Conservation (phyloP, 2,888 invertebrate species). For the Tetheella fluctuosa region DNA sequence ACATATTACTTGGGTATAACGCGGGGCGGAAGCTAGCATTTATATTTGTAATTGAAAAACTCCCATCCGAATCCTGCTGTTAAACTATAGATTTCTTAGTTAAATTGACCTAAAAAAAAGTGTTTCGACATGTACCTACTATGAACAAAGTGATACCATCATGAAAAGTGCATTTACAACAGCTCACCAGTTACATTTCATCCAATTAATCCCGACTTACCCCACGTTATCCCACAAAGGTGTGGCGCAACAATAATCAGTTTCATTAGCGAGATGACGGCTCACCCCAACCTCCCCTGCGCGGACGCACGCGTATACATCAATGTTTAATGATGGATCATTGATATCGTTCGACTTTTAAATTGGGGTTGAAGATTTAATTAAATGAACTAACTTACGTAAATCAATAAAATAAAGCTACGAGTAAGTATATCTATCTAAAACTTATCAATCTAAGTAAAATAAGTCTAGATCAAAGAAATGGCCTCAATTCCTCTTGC, state of each 20-base stretch:
- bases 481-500: too few species aligned
- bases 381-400: not conserved
- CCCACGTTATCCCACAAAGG: conserved; percentile 39
- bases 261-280: conserved; percentile 48
- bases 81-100: too few species aligned
- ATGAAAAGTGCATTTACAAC: not conserved
- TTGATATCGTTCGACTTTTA: conserved; percentile 5
- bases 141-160: not conserved
- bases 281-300: conserved; percentile 30
- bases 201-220: conserved; percentile 20
- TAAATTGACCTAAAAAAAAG: too few species aligned
- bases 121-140: too few species aligned
- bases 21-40: too few species aligned
- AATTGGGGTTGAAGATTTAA: not conserved
- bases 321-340: conserved; percentile 1
- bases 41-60: too few species aligned
- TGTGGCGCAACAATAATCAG: conserved; percentile 38
- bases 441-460: too few species aligned
- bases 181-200: not conserved
- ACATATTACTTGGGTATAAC: too few species aligned
- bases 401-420: too few species aligned
- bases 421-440: too few species aligned
- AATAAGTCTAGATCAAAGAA: too few species aligned
- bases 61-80: too few species aligned
- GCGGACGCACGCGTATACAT: conserved; percentile 20